Conservation (phyloP, 2,797 vertebrate species). For the Euphonia xanthogaster region DNA sequence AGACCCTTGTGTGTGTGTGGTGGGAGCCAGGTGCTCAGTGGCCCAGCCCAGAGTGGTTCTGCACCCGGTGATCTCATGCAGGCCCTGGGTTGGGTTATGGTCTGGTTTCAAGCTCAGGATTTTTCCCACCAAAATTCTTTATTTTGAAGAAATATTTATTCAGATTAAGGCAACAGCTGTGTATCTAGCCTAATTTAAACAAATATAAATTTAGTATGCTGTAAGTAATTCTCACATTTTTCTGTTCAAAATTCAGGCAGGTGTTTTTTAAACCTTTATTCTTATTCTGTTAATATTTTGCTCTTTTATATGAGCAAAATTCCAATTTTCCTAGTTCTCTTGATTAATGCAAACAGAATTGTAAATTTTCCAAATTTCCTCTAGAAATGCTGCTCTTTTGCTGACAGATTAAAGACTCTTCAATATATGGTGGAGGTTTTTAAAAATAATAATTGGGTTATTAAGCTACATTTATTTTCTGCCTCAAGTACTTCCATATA, state of each 20-base stretch:
- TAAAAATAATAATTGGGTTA: not conserved
- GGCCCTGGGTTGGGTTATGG: fast-evolving
- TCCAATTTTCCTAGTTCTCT: not conserved
- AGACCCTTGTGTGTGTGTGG: not conserved
- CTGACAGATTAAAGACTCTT: not conserved
- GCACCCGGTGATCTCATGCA: not conserved
- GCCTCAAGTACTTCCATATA: not conserved
- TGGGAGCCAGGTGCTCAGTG: not conserved
- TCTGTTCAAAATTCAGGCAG: not conserved
- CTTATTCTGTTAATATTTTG: not conserved
- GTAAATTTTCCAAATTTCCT: not conserved
- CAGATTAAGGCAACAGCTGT: not conserved
- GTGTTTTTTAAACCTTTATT: not conserved
- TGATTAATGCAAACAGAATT: not conserved
- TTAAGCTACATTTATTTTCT: not conserved
- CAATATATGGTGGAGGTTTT: not conserved
- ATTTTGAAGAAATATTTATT: not conserved
- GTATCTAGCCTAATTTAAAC: not conserved
- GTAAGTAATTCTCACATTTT: not conserved
- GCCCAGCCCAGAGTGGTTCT: not conserved
- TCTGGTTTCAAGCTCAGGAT: not conserved
- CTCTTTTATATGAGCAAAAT: not conserved
- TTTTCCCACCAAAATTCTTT: not conserved
- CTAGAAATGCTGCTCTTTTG: not conserved
- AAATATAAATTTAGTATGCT: not conserved